phyloP scores from a whole-genome alignment of 2,113 vertebrate species.

The Psittacara wagleri region DNA sequence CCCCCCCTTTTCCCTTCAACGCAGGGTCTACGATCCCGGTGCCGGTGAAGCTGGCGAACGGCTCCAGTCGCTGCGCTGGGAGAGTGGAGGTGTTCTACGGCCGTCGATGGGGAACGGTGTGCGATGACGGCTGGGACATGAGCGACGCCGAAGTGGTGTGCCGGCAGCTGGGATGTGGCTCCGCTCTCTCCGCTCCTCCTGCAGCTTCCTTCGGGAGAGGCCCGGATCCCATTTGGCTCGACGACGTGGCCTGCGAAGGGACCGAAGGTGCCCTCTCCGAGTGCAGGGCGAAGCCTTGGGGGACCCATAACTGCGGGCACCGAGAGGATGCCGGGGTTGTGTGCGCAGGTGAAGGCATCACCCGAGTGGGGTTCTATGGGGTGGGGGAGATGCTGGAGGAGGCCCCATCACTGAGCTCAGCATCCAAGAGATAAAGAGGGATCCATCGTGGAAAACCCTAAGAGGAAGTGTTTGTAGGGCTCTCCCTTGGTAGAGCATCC shows the following conservation, averaged over 20 bases:
- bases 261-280: constrained; percentile 38
- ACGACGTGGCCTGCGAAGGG: constrained; percentile 64
- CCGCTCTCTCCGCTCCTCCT: not conserved
- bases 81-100: constrained; percentile 68
- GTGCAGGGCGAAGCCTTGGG: constrained; percentile 53
- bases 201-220: constrained; percentile 60
- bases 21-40: not conserved
- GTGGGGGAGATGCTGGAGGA: not conserved
- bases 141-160: not conserved
- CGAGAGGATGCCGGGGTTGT: constrained; percentile 69
- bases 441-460: not conserved
- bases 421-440: not conserved
- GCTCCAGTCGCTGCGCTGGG: constrained; percentile 60
- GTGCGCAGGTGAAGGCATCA: constrained; percentile 21
- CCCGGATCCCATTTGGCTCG: constrained; percentile 65
- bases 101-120: constrained; percentile 67
- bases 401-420: not conserved
- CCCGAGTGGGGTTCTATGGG: too few species aligned
- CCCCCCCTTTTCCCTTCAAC: too few species aligned
- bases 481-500: not conserved
- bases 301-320: constrained; percentile 67
- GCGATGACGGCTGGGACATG: constrained; percentile 67
- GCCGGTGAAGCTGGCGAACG: constrained; percentile 54
- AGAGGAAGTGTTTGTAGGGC: not conserved
- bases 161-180: constrained; percentile 59